phyloP scores from a whole-genome alignment of 1,140 invertebrate species.

The Amphibalanus amphitrite region DNA sequence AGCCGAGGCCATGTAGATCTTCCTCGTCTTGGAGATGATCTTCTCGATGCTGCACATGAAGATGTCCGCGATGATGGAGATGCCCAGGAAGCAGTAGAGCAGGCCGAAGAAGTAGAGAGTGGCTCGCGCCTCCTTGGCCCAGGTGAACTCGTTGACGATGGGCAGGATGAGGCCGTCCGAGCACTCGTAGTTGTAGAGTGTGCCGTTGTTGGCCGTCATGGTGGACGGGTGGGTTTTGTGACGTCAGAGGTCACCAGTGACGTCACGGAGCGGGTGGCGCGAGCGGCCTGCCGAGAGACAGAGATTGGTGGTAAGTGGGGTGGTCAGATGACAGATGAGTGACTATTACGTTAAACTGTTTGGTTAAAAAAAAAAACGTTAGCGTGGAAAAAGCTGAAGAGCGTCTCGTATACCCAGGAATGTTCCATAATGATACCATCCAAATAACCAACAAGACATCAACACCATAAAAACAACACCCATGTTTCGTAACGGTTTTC shows the following conservation, averaged over 20 bases:
- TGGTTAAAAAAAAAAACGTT: too few species aligned
- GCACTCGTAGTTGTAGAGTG: conserved; percentile 25
- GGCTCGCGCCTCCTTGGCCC: conserved; percentile 29
- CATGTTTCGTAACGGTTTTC: too few species aligned
- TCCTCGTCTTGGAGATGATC: conserved; percentile 43
- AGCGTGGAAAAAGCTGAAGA: too few species aligned
- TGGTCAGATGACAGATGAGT: too few species aligned
- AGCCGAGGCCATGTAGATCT: conserved; percentile 21
- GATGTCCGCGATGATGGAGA: conserved; percentile 43
- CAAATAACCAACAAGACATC: too few species aligned
- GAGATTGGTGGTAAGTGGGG: too few species aligned
- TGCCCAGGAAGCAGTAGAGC: conserved; percentile 36
- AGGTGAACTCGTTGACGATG: conserved; percentile 35
- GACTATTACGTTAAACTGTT: too few species aligned
- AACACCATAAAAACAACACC: too few species aligned
- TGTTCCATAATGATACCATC: too few species aligned
- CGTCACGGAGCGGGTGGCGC: too few species aligned
- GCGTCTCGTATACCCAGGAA: too few species aligned
- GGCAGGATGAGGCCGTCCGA: conserved; percentile 35
- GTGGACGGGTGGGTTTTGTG: background rate
- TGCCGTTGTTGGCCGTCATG: conserved; percentile 18
- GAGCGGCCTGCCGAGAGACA: too few species aligned
- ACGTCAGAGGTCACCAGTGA: background rate
- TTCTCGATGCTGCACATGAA: conserved; percentile 41
- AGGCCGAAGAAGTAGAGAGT: conserved; percentile 36